phyloP scores from a whole-genome alignment of 1,140 invertebrate species.

The Drosophila tsacasi region DNA sequence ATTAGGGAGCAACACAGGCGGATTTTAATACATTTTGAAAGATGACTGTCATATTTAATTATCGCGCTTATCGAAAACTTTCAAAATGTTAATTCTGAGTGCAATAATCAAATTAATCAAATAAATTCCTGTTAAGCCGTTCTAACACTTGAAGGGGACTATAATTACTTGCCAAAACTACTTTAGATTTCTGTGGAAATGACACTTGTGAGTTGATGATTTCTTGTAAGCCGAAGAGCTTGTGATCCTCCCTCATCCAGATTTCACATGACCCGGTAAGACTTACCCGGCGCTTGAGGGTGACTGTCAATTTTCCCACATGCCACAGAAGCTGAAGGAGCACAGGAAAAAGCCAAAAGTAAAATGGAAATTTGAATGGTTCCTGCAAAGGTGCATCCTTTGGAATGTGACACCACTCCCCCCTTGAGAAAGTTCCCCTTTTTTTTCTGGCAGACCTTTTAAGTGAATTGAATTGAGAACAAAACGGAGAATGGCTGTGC shows the following conservation, averaged over 20 bases:
- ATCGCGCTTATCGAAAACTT: neutral
- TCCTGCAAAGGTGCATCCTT: conserved; percentile 14
- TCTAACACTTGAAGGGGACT: neutral
- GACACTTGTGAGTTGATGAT: neutral
- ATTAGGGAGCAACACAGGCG: neutral
- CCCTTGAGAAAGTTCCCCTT: neutral
- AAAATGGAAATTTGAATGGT: conserved; percentile 36
- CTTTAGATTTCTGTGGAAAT: neutral
- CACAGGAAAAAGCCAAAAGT: conserved; percentile 2
- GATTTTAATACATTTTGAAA: neutral
- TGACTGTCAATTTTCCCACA: conserved; percentile 2
- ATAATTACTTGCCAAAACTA: neutral
- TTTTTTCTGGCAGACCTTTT: conserved; percentile 18
- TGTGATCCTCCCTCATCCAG: neutral
- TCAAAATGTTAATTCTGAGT: neutral
- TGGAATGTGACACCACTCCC: conserved; percentile 1
- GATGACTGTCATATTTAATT: neutral
- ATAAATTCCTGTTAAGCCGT: conserved; percentile 3
- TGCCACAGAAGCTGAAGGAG: neutral
- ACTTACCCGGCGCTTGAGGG: neutral
- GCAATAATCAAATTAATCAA: neutral
- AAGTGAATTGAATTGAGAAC: conserved; percentile 41
- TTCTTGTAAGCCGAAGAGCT: neutral
- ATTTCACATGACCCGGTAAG: neutral
- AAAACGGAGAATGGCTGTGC: conserved; percentile 31